phyloP scores from a whole-genome alignment of 2,888 invertebrate species.

The Volucella zonaria region DNA sequence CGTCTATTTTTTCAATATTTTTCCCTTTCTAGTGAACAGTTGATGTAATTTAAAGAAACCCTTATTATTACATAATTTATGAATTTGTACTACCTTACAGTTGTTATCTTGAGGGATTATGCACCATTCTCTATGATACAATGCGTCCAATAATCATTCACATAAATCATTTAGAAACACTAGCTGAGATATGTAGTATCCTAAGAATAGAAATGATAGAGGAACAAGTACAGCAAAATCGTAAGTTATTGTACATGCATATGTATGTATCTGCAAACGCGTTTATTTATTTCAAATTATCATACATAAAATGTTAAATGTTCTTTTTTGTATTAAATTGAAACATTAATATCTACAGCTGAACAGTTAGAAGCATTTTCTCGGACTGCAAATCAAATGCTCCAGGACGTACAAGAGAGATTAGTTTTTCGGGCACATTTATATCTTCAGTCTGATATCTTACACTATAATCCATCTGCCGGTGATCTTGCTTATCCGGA shows the following conservation, averaged over 20 bases:
- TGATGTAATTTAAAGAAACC: slow-evolving; percentile 84
- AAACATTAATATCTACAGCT: slow-evolving; percentile 81
- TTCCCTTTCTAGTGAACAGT: slow-evolving; percentile 85
- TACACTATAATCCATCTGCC: slow-evolving; percentile 92
- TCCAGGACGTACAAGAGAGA: slow-evolving; percentile 97
- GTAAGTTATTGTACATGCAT: slow-evolving; percentile 85
- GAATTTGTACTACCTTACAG: slow-evolving; percentile 79
- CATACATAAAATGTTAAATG: no score
- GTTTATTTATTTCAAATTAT: not conserved
- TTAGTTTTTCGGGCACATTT: slow-evolving; percentile 97
- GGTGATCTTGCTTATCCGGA: slow-evolving; percentile 99
- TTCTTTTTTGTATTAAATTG: not conserved
- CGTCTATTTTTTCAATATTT: slow-evolving; percentile 96
- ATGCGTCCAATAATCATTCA: slow-evolving; percentile 97
- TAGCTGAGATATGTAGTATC: slow-evolving; percentile 97
- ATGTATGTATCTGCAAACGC: not conserved
- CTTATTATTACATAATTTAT: not conserved
- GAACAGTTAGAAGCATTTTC: slow-evolving; percentile 90
- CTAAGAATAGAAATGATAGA: slow-evolving; percentile 95
- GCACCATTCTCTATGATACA: slow-evolving; percentile 94
- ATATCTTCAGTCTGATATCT: slow-evolving; percentile 95
- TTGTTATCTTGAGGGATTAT: slow-evolving; percentile 92
- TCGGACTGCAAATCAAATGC: slow-evolving; percentile 89
- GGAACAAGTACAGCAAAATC: slow-evolving; percentile 93
- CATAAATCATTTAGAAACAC: slow-evolving; percentile 97